A percentile compares a stretch with the other conserved stretches of the same genome.
phyloP scores from a whole-genome alignment of 1,140 invertebrate species.

The Pantala flavescens region DNA sequence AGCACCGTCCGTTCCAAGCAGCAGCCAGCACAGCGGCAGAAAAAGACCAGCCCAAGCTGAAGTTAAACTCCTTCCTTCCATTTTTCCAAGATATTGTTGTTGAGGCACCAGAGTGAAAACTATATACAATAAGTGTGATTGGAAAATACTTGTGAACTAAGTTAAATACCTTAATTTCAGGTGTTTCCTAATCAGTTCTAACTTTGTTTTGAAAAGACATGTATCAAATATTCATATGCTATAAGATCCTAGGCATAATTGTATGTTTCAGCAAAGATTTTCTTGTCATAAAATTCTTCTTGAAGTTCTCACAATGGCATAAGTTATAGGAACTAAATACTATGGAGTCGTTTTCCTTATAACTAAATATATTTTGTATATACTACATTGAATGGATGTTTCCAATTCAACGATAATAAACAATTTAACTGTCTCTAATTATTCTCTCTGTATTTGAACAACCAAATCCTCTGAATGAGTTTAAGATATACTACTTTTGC shows the following conservation, averaged over 20 bases:
- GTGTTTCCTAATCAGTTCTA: background rate
- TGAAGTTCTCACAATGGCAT: background rate
- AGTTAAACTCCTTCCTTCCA: background rate
- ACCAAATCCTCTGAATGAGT: too few relatives aligned
- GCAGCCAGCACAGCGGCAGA: background rate
- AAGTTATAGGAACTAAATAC: background rate
- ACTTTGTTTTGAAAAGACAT: background rate
- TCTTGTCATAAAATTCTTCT: background rate
- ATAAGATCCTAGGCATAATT: background rate
- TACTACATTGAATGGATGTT: background rate
- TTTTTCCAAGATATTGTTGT: background rate
- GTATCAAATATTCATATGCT: background rate
- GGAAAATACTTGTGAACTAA: background rate
- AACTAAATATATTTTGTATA: slow-evolving; percentile 6
- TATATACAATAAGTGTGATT: background rate
- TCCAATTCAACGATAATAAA: background rate
- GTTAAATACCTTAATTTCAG: background rate
- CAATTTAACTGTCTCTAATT: background rate
- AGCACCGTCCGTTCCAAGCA: background rate
- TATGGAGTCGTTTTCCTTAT: background rate
- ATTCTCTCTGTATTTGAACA: too few relatives aligned
- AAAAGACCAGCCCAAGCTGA: background rate
- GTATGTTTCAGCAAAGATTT: background rate
- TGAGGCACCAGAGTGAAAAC: background rate
- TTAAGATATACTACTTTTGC: too few relatives aligned